Base-by-base conservation (phyloP, 2,797 vertebrate species). In the Cetoscarus ocellatus region DNA sequence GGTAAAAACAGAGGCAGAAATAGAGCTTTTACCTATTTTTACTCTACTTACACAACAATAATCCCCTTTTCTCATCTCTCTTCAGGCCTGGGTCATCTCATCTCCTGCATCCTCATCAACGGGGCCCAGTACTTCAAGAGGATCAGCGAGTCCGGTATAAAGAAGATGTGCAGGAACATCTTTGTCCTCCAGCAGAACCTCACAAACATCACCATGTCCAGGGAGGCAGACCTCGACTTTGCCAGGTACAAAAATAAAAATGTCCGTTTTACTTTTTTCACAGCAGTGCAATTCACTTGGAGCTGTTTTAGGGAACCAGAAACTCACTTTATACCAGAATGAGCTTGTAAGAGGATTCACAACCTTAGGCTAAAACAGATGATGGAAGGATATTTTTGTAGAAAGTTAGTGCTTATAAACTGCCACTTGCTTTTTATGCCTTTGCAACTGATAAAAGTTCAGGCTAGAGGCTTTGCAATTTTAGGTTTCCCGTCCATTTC, bases 111-210 rank as follows among this genome's bases (percentile, higher is more conserved):
- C 61, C 96, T 99, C 14, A 98, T 99, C 89, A 99, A 98, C 0
- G 96, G 98, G 0, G 97, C 97, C 18, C 98, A 99, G 82, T 98
- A 99, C 91, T 99, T 99, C 79, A 96, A 97, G 84, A 96, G 98
- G 61, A 99, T 99, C 95, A 99, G 96, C 8, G 98, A 99, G 82
- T 99, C 98, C 0, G 98, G 98, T 42, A 99, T 99, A 91, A 99
- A 99, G 93, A 99, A 99, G 79, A 99, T 99, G 98, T 99, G 98
- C 66, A 91, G 98, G 65, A 99, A 99, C 91, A 99, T 99, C 80
- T 99, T 99, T 69, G 98, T 98, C 73, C 97, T 99, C 19, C 98
- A 99, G 86, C 98, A 99, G 87, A 99, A 99, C 88, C 94, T 99
- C 74, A 99, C 98, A 40, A 99, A 99, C 93, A 99, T 99, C 95